These are phyloP conservation scores for Megaceryle alcyon DNA, from an alignment of 2,797 vertebrate genomes.

Conservation along the genomic window DNA sequence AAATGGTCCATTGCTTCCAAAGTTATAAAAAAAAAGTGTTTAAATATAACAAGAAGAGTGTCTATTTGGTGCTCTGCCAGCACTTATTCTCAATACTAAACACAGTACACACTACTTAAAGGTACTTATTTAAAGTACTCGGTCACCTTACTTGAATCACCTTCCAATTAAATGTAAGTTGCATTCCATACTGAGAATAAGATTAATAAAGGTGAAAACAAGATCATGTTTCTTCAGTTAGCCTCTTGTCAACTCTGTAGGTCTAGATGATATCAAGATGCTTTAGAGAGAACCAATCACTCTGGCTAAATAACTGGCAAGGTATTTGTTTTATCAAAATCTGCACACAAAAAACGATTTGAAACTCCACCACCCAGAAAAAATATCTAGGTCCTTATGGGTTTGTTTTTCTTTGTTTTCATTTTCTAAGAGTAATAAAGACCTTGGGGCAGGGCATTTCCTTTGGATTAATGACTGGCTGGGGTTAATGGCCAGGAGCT, in stretches of 20 bases:
- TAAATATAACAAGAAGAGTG: background rate
- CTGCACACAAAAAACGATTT: background rate
- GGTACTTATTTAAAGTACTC: conserved; percentile 44
- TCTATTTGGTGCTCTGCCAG: conserved; percentile 14
- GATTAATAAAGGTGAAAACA: conserved; percentile 22
- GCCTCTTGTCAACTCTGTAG: background rate
- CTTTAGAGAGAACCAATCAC: background rate
- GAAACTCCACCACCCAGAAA: conserved; percentile 28
- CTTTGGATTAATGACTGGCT: conserved; percentile 72
- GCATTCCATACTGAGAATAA: conserved; percentile 1
- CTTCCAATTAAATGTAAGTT: background rate
- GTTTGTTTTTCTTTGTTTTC: conserved; percentile 46
- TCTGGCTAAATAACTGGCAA: background rate
- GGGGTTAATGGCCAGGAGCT: conserved; percentile 72
- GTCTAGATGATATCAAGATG: background rate
- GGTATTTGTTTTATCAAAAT: conserved; percentile 26
- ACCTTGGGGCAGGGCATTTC: conserved; percentile 56
- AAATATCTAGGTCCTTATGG: background rate
- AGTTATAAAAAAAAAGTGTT: background rate
- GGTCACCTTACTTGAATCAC: conserved; percentile 23
- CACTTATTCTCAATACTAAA: conserved; percentile 46
- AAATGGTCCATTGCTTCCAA: background rate
- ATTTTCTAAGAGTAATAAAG: conserved; percentile 65
- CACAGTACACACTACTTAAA: conserved; percentile 6
- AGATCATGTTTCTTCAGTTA: background rate